Evolutionary conservation across 64 coral and sea anemone genomes (phyloP).

Genomic region (Montipora foliosa): DNA sequence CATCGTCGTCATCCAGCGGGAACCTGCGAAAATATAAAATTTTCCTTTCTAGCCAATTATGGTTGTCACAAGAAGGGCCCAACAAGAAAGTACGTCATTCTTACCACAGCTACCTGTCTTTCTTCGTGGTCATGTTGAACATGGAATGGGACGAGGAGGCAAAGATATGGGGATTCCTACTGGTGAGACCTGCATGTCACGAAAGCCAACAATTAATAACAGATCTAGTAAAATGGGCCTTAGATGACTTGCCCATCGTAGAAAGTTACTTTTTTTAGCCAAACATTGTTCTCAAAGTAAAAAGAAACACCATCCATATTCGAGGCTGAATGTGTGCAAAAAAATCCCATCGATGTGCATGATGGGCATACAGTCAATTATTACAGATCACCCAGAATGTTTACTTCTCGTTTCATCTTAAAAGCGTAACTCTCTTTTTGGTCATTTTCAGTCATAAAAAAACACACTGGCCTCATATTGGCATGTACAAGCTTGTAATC

Average conservation of each 20-base stretch:
- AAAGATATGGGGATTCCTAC: conserved; percentile 85
- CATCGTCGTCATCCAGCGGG: too few species aligned
- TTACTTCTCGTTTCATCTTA: too few species aligned
- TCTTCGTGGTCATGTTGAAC: conserved; percentile 60
- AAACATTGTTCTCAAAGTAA: not conserved
- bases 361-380: too few species aligned
- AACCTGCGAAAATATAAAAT: too few species aligned
- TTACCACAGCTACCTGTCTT: conserved; percentile 36
- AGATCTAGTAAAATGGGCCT: not conserved
- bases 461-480: too few species aligned
- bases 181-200: conserved; percentile 20
- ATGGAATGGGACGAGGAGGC: conserved; percentile 72
- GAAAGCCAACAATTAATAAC: not conserved
- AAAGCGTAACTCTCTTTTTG: too few species aligned
- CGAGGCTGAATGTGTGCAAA: not conserved
- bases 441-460: too few species aligned
- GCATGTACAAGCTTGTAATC: too few species aligned
- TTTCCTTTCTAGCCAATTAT: not conserved
- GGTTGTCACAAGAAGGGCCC: not conserved
- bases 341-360: too few species aligned
- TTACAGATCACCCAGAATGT: too few species aligned
- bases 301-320: not conserved
- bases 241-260: not conserved
- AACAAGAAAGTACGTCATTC: conserved; percentile 25
- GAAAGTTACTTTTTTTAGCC: not conserved